phyloP scores from a whole-genome alignment of 2,888 invertebrate species.

The Chouioia cunea region DNA sequence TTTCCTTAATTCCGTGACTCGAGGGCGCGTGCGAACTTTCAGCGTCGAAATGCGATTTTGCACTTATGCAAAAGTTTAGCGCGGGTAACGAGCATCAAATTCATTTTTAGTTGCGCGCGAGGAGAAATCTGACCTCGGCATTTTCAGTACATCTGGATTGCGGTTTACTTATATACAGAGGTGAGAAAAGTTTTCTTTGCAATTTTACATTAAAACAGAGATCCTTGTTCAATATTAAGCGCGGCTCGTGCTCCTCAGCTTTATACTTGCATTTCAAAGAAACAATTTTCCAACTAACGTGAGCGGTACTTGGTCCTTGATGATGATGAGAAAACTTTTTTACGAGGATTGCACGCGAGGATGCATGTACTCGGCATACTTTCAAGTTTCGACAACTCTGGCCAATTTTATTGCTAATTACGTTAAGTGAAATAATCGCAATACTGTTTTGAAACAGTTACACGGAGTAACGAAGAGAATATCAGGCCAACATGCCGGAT shows the following conservation, averaged over 20 bases:
- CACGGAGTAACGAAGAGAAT: not conserved
- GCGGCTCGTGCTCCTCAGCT: not conserved
- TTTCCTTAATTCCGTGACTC: not conserved
- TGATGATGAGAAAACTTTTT: constrained; percentile 3
- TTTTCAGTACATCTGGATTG: not conserved
- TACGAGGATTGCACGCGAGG: not conserved
- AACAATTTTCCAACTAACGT: not conserved
- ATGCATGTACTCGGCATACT: too few relatives aligned
- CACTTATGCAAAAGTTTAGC: constrained; percentile 9
- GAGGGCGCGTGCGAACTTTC: constrained; percentile 1
- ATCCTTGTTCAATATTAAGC: not conserved
- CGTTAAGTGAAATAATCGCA: not conserved
- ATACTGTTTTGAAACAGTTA: constrained; percentile 6
- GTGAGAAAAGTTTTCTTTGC: not conserved
- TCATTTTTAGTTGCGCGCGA: not conserved
- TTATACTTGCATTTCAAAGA: too few relatives aligned
- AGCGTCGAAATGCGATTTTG: constrained; percentile 22
- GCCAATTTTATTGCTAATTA: too few relatives aligned
- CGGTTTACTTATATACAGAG: not conserved
- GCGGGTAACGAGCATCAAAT: not conserved
- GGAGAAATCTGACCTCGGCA: not conserved
- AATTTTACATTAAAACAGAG: not conserved
- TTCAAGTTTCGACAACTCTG: too few relatives aligned
- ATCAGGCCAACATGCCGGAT: too few relatives aligned
- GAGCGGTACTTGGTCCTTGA: not conserved